Percentiles rank a stretch among this genome's conserved stretches.
phyloP scores from a whole-genome alignment of 2,113 vertebrate species.

The Epinephelus lanceolatus region DNA sequence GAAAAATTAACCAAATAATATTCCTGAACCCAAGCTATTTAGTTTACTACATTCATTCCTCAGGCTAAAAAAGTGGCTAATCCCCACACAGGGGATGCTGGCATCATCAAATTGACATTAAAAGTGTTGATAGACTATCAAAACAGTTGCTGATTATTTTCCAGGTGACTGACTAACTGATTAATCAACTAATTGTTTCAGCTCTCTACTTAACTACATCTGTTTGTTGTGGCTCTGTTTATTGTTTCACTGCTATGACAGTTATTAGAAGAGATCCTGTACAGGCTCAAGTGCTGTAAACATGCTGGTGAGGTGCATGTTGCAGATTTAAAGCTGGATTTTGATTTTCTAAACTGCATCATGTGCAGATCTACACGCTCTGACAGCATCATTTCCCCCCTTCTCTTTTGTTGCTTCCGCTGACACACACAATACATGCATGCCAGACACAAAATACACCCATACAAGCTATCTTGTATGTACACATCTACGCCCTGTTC shows the following conservation, averaged over 20 bases:
- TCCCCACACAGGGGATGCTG: background rate
- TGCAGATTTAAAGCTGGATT: conserved; percentile 1
- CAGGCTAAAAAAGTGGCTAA: background rate
- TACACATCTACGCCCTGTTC: conserved; percentile 47
- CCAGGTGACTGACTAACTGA: background rate
- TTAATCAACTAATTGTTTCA: background rate
- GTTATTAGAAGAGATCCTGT: conserved; percentile 9
- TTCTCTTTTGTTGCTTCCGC: background rate
- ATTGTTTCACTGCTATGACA: background rate
- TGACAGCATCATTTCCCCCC: conserved; percentile 23
- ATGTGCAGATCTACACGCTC: background rate
- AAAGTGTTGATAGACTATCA: background rate
- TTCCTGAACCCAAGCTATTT: too few relatives aligned
- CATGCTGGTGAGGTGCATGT: background rate
- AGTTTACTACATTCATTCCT: background rate
- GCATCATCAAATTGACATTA: background rate
- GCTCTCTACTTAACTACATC: background rate
- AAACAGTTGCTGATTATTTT: background rate
- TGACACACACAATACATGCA: conserved; percentile 20
- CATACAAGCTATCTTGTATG: conserved; percentile 32
- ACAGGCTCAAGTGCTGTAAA: conserved; percentile 15
- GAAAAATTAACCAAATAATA: too few relatives aligned
- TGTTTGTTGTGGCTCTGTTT: background rate
- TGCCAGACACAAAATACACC: conserved; percentile 25
- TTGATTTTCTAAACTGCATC: background rate